Evolutionary conservation across 2,888 invertebrate species (phyloP).

Genomic region (Monoplex corrugatus): DNA sequence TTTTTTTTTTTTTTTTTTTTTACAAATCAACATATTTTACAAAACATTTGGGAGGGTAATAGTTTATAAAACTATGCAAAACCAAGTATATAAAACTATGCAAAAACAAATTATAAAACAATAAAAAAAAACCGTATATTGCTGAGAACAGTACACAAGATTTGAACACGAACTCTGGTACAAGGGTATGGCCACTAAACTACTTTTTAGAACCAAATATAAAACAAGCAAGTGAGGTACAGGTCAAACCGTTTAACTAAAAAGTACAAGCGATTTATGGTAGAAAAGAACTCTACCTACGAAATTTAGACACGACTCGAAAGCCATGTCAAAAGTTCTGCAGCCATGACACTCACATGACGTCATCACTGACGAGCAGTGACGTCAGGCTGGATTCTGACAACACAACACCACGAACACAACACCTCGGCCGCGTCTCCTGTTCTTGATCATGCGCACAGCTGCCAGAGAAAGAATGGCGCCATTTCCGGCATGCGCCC

Average conservation of each 20-base stretch:
- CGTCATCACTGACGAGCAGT: constrained; percentile 4
- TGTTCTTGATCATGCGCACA: not conserved
- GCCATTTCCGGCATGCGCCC: not conserved
- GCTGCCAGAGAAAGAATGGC: not conserved
- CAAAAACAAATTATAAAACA: no score
- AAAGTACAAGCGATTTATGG: not conserved
- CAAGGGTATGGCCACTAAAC: constrained; percentile 9
- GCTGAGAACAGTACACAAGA: not conserved
- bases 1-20: no score
- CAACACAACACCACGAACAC: constrained; percentile 32
- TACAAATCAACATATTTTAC: no score
- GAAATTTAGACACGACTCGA: not conserved
- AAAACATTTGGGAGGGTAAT: no score
- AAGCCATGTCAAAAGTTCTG: not conserved
- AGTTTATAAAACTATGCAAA: no score
- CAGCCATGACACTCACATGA: not conserved
- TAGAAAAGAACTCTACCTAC: constrained; percentile 32
- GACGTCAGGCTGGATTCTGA: not conserved
- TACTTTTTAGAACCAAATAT: not conserved
- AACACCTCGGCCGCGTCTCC: constrained; percentile 28
- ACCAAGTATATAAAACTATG: no score
- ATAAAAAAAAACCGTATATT: not conserved
- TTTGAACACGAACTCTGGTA: not conserved
- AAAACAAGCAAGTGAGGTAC: not conserved
- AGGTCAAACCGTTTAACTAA: not conserved